Base-by-base conservation (phyloP, 2,797 vertebrate species). In the Chaenodraco wilsoni region DNA sequence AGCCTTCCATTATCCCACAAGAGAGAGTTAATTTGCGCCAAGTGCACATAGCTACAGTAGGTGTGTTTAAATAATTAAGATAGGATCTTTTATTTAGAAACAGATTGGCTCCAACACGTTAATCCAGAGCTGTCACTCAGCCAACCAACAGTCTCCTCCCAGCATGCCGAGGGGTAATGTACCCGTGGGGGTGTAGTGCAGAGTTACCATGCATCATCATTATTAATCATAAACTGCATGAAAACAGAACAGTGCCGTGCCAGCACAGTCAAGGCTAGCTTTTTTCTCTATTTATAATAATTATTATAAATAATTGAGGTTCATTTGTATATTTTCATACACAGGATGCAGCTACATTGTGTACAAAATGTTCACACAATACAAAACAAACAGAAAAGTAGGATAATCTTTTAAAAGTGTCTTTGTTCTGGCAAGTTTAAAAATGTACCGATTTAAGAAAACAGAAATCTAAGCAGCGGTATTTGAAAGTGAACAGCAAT, bases 31-130 rank as follows among this genome's bases (percentile, higher is more conserved):
- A 75, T 78, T 81, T 83, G 72, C 15, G 13, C 69, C 64, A 67
- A 52, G 66, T 59, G 73, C 71, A 61, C 78, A 72, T 62, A 66
- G 68, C 82, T 84, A 81, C 74, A 85, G 85, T 86, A 82, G 74
- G 77, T 74, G 61, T 55, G 73, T 78, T 27, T 90, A 69, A 91
- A 92, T 90, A 85, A 90, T 90, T 86, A 66, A 90, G 60, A 65
- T 44, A 45, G 14, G 50, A 87, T 90, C 16, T 87, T 91, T 92
- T 88, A 91, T 92, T 89, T 80, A 91, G 77, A 62, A 79, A 83
- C 73, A 85, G 80, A 87, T 85, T 82, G 72, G 82, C 83, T 71
- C 10, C 69, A 74, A 81, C 62, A 60, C 21, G 33, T 69, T 81
- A 73, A 78, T 78, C 76, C 71, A 70, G 69, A 76, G 23, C 75